These are phyloP conservation scores for Barypeithes pellucidus DNA, from an alignment of 2,888 invertebrate species.

Conservation along the genomic window DNA sequence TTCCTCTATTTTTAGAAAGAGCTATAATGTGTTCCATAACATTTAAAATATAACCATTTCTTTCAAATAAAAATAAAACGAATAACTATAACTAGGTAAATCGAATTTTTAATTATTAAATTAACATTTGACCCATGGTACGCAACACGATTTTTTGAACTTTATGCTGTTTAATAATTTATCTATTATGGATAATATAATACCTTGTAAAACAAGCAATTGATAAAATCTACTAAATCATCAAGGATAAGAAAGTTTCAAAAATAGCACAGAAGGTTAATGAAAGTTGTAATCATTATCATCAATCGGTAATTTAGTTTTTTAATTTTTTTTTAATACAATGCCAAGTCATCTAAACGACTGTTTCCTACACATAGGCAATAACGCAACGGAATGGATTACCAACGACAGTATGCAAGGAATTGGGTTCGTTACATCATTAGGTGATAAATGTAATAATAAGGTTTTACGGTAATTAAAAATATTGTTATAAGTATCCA, in stretches of 20 bases:
- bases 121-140: no score
- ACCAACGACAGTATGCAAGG: not conserved
- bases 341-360: not conserved
- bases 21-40: no score
- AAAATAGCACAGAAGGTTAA: not conserved
- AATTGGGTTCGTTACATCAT: conserved; percentile 10
- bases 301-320: not conserved
- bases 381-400: not conserved
- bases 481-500: not conserved
- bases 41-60: no score
- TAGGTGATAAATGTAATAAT: not conserved
- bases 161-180: no score
- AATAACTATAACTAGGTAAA: no score
- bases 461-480: not conserved
- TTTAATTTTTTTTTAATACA: not conserved
- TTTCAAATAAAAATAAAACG: no score
- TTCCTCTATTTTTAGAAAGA: no score
- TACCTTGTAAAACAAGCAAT: not conserved
- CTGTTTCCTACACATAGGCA: not conserved
- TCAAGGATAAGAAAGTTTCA: not conserved
- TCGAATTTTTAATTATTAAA: no score
- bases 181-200: no score
- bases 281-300: not conserved
- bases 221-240: no score
- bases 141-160: no score